A percentile compares a stretch with the other conserved stretches of the same genome.
These are phyloP conservation scores for Speoplatyrhinus poulsoni DNA, from an alignment of 2,113 vertebrate genomes.

Conservation along the genomic window DNA sequence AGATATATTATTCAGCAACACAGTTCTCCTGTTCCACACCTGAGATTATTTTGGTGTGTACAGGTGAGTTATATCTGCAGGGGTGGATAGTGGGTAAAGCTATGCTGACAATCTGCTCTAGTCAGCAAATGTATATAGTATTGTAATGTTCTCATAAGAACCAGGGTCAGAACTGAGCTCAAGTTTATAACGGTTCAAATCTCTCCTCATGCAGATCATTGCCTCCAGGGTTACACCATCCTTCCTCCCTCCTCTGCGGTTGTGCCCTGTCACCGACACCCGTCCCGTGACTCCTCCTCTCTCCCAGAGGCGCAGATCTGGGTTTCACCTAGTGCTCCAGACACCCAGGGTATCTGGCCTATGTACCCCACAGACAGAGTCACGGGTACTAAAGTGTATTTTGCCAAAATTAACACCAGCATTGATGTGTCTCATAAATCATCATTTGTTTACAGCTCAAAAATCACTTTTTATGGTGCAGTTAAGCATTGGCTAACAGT, in stretches of 20 bases:
- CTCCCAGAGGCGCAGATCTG: neutral
- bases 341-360: slow-evolving; percentile 28
- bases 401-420: no score
- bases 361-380: slow-evolving; percentile 30
- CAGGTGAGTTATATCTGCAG: no score
- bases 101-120: no score
- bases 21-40: no score
- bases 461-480: no score
- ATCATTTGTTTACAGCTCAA: no score
- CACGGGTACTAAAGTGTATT: neutral
- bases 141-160: neutral
- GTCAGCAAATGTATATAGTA: no score
- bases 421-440: no score
- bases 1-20: neutral
- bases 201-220: slow-evolving; percentile 14
- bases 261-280: neutral
- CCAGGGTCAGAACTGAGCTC: neutral
- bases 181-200: neutral
- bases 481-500: neutral
- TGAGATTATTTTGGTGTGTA: no score
- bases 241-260: slow-evolving; percentile 17
- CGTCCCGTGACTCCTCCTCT: neutral
- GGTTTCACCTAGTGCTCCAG: slow-evolving; percentile 39
- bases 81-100: no score
- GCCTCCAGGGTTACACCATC: slow-evolving; percentile 1